Evolutionary conservation across 2,888 invertebrate genomes (phyloP).

Genomic region (Leucozona laternaria): DNA sequence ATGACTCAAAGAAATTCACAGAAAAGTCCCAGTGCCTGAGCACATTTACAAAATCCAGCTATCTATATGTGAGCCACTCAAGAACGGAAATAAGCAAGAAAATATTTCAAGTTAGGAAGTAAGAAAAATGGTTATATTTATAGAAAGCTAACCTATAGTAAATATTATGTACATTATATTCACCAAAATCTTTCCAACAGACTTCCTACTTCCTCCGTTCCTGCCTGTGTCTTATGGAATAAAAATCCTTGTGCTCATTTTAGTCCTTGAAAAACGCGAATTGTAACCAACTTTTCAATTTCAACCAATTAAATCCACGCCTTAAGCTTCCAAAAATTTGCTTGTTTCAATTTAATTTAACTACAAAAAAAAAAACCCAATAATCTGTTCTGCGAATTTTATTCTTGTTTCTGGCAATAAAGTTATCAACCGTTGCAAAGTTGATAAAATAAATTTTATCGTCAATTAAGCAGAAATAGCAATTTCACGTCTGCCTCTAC

Average conservation of each 20-base stretch:
- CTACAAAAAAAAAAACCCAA: background rate
- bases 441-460: conserved; percentile 72
- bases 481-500: conserved; percentile 14
- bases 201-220: background rate
- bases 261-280: background rate
- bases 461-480: conserved; percentile 72
- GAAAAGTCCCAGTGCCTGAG: no score
- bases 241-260: background rate
- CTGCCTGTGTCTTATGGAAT: no score
- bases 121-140: no score
- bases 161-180: no score
- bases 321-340: conserved; percentile 41
- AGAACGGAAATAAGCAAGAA: no score
- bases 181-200: background rate
- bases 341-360: conserved; percentile 44
- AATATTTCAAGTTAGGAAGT: no score
- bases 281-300: background rate
- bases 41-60: no score
- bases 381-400: background rate
- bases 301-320: conserved; percentile 43
- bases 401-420: conserved; percentile 45
- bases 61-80: no score
- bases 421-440: conserved; percentile 63
- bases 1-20: no score
- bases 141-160: no score